These are phyloP conservation scores for Scotopteryx bipunctaria DNA, from an alignment of 2,888 invertebrate genomes.

Conservation along the genomic window DNA sequence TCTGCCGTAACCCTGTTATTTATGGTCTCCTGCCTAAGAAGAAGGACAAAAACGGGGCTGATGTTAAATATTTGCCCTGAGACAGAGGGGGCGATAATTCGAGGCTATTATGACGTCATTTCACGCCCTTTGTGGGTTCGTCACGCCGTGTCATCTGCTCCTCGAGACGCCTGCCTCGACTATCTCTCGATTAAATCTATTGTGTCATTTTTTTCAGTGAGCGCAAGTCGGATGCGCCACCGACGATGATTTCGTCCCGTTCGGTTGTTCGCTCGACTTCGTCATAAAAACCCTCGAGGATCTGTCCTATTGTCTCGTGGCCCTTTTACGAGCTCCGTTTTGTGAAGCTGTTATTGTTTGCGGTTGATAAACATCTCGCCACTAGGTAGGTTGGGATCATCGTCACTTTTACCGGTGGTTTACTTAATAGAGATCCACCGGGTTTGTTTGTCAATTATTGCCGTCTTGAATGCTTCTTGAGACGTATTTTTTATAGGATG, in stretches of 20 bases:
- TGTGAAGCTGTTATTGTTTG: constrained; percentile 82
- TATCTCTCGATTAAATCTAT: constrained; percentile 82
- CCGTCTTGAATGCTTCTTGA: constrained; percentile 57
- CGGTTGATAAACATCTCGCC: constrained; percentile 82
- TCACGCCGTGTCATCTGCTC: constrained; percentile 82
- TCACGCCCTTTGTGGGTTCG: constrained; percentile 82
- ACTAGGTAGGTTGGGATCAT: constrained; percentile 81
- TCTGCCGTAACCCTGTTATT: constrained; percentile 76
- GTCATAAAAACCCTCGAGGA: constrained; percentile 77
- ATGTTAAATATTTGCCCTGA: constrained; percentile 82
- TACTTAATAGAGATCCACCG: constrained; percentile 67
- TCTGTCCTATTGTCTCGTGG: constrained; percentile 78
- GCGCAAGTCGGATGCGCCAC: constrained; percentile 80
- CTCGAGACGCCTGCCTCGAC: constrained; percentile 80
- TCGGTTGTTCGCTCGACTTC: constrained; percentile 74
- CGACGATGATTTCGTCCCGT: constrained; percentile 80
- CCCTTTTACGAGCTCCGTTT: constrained; percentile 80
- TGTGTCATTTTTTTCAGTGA: constrained; percentile 78
- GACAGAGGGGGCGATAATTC: constrained; percentile 83
- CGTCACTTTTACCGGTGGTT: constrained; percentile 74
- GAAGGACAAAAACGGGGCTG: constrained; percentile 76
- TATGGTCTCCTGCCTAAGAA: constrained; percentile 77
- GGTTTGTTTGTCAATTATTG: constrained; percentile 72
- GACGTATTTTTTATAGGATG: constrained; percentile 63
- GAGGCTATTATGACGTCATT: constrained; percentile 83